Conservation (phyloP, 2,113 vertebrate species). For the Oreochromis aureus region DNA sequence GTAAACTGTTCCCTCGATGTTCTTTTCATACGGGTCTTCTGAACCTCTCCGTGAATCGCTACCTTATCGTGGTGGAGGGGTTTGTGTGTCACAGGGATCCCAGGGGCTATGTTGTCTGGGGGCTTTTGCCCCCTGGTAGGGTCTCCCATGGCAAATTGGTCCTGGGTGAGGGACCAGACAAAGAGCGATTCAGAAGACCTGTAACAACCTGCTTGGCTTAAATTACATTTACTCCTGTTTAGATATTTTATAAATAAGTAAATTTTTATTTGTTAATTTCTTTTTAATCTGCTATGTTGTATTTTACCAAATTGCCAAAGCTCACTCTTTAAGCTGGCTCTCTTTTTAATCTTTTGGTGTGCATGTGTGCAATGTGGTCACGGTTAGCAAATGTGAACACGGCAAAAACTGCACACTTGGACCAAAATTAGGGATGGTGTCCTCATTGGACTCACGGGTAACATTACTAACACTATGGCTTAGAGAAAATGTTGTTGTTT, state of each 20-base stretch:
- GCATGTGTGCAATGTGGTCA: not conserved
- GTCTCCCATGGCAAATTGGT: no score
- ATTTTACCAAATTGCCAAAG: not conserved
- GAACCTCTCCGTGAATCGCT: no score
- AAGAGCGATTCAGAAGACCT: not conserved
- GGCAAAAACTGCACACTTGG: not conserved
- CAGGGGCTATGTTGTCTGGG: no score
- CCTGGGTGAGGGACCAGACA: no score
- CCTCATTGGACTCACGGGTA: not conserved
- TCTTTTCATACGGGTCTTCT: no score
- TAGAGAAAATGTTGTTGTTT: not conserved
- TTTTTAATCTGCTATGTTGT: not conserved
- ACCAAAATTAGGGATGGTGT: not conserved
- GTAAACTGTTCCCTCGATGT: no score
- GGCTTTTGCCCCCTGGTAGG: no score
- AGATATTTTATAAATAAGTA: not conserved
- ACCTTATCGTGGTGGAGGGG: no score
- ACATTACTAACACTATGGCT: not conserved
- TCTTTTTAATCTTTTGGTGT: rapidly evolving
- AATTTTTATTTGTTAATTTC: not conserved
- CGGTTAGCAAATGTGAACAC: not conserved
- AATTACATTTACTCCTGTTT: not conserved
- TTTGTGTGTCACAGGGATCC: no score
- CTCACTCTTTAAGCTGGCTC: not conserved
- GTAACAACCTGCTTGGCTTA: not conserved